Evolutionary conservation across 2,888 invertebrate species (phyloP), one percentile per base, ranked within the genome.

Genomic region (Drosophila birchii): DNA sequence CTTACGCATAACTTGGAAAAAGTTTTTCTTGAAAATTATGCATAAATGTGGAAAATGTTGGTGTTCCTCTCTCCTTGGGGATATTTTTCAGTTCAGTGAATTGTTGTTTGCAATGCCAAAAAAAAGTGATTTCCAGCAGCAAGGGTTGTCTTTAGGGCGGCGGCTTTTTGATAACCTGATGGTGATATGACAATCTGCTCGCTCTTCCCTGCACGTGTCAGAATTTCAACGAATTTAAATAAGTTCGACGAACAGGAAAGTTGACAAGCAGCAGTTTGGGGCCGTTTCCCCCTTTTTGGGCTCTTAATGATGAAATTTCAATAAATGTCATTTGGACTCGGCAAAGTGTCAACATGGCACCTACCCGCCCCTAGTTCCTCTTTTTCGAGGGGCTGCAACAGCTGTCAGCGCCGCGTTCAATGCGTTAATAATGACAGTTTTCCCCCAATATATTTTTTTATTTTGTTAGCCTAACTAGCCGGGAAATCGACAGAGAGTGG

Each of bases 381-480:
- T 29, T 18, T 18, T 18, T 58, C 12, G 18, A n/a, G 18, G 18
- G 41, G 72, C 56, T 66, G 64, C 78, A 80, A 43, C 88, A 89
- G 85, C 88, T 88, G 88, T 87, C 90, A 78, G 70, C 62, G 47
- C 66, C 78, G 74, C 84, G 73, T 75, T 80, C 82, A 90, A 88
- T 90, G 89, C 90, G 89, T 89, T 89, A 89, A 88, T 88, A 88
- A 88, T 88, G 90, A 81, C 87, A 82, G 75, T 88, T 84, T 90
- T 55, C 49, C 56, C 56, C 53, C 56, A 74, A 74, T 70, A 70
- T 79, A 80, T 80, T 79, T 34, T 34, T 41, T 54, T 23, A 41
- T 59, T 54, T 66, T 75, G 53, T 43, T 18, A 62, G 44, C 23
- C 41, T 75, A 53, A 66, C 64, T 66, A 64, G 66, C 64, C 67